These are phyloP conservation scores for Muscicapa striata DNA, from an alignment of 2,797 vertebrate genomes.

Conservation along the genomic window DNA sequence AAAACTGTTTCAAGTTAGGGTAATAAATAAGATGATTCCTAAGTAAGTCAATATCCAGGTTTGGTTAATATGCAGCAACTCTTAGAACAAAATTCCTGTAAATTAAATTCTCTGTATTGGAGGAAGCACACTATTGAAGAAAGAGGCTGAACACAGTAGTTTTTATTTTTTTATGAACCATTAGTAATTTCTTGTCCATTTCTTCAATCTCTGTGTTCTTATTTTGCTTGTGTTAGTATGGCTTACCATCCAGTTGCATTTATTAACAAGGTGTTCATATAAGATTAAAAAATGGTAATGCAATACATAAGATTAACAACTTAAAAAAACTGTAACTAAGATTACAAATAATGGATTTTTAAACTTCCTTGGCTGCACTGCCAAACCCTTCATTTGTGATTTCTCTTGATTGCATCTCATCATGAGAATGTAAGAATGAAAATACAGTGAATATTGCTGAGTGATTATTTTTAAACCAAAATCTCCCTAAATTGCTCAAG, in stretches of 20 bases:
- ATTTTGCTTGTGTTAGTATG: background rate
- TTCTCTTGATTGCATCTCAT: background rate
- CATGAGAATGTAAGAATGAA: background rate
- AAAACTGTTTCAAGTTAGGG: background rate
- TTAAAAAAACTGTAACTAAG: background rate
- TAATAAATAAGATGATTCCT: background rate
- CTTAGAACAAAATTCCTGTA: background rate
- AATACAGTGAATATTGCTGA: background rate
- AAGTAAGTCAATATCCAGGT: background rate
- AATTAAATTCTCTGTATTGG: background rate
- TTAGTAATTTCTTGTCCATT: background rate
- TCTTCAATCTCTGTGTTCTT: background rate
- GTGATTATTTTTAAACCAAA: background rate
- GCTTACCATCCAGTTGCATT: accelerated
- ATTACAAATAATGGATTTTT: background rate
- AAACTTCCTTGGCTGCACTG: background rate
- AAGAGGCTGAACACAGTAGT: background rate
- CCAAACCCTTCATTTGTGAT: background rate
- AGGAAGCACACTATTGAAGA: background rate
- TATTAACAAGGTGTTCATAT: background rate
- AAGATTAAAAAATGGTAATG: background rate
- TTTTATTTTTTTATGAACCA: background rate
- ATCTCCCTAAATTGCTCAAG: background rate
- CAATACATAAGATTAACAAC: background rate
- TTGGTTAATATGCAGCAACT: background rate